Base-by-base conservation (phyloP, 2,797 vertebrate species). In the Pempheris klunzingeri region DNA sequence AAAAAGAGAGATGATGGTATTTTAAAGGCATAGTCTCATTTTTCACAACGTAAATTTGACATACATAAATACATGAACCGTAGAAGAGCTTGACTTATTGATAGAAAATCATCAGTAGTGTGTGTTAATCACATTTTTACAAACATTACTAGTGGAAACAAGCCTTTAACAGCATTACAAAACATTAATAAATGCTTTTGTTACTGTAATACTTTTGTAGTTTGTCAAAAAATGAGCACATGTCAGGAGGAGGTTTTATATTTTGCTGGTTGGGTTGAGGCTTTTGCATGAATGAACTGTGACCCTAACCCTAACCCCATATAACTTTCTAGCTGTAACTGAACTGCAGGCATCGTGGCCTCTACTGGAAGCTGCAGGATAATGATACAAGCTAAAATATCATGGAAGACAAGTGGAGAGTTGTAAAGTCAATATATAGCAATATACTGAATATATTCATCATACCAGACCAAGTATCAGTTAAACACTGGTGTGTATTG, bases 1-100 rank as follows among this genome's bases (percentile, higher is more conserved):
- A 22, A 68, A 39, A 58, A 47, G 52, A 47, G 14, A 52, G 39
- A 39, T 53, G 22, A 46, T 30, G 8, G n/a, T 24, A 20, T 79
- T 46, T 69, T 70, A 47, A 85, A 59, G 62, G 41, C 18, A 32
- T 17, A 13, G 0, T 52, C 18, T 55, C 0, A 43, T 26, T 63
- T 80, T 77, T 38, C 0, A 38, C 11, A 4, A 17, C 7, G 15
- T 26, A 49, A 8, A 60, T 58, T 12, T 39, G 1, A 72, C 2
- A 0, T 14, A 11, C 32, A 68, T 7, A 22, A 57, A 59, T 3
- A 24, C 7, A 49, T 20, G 24, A 3, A 18, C n/a, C 18, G n/a
- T 1, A 9, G 12, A 60, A 26, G 4, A 26, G 28, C 50, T 14
- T 47, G 3, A 53, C 5, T 43, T n/a, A 5, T 17, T 50, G 2